Evolutionary conservation across 2,113 vertebrate species (phyloP).

Genomic region (Eptesicus fuscus): DNA sequence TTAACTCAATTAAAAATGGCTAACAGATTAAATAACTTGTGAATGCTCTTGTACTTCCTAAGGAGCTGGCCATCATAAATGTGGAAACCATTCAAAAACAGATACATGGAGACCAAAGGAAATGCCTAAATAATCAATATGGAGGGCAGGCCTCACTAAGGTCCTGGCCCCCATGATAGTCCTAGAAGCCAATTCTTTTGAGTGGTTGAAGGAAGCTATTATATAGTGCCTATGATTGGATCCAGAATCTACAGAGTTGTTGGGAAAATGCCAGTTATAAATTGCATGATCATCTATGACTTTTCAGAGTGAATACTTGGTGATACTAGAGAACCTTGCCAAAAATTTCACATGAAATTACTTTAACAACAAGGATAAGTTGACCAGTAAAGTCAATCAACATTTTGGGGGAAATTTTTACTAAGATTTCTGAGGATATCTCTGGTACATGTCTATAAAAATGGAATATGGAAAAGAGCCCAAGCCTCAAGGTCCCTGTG

Average conservation of each 20-base stretch:
- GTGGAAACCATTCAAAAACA: neutral
- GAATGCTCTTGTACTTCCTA: neutral
- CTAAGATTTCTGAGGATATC: neutral
- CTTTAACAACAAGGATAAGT: neutral
- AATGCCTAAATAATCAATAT: neutral
- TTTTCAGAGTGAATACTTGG: neutral
- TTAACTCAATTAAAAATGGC: neutral
- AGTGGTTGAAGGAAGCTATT: neutral
- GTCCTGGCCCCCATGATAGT: neutral
- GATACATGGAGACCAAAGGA: neutral
- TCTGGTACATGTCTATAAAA: neutral
- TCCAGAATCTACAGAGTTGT: neutral
- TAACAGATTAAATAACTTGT: conserved; percentile 22
- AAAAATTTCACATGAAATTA: neutral
- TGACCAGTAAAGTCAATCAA: neutral
- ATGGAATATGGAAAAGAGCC: neutral
- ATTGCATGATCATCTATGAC: neutral
- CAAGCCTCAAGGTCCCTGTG: neutral
- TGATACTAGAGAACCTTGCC: neutral
- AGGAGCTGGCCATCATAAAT: neutral
- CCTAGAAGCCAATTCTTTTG: neutral
- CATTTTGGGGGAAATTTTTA: neutral
- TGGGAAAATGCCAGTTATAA: neutral
- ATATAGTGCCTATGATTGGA: neutral
- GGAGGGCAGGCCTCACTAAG: neutral